Evolutionary conservation across 2,797 vertebrate species (phyloP).

Genomic region (Emys orbicularis): DNA sequence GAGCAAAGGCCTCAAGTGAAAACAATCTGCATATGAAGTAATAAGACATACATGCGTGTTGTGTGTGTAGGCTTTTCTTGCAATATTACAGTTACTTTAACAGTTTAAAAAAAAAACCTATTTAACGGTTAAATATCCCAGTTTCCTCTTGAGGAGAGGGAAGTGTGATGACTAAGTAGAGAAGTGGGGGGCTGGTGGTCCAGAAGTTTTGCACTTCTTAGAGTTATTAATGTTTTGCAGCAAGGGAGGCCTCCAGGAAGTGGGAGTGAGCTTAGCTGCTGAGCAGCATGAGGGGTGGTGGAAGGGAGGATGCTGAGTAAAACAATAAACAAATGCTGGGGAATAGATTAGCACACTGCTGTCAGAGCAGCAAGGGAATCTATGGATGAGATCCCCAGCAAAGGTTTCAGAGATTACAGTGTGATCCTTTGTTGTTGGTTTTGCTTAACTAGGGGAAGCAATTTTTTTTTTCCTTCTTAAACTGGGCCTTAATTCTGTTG

Average conservation of each 20-base stretch:
- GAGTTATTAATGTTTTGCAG: slow-evolving; percentile 71
- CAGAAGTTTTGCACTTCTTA: slow-evolving; percentile 37
- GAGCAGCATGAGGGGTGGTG: slow-evolving; percentile 84
- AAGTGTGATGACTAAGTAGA: not conserved
- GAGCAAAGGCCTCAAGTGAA: slow-evolving; percentile 26
- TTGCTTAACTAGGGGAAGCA: not conserved
- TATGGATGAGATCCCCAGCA: slow-evolving; percentile 31
- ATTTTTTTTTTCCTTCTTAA: slow-evolving; percentile 20
- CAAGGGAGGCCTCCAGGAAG: slow-evolving; percentile 90
- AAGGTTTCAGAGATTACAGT: slow-evolving; percentile 15
- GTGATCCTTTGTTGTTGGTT: slow-evolving; percentile 2
- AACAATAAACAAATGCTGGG: slow-evolving; percentile 96
- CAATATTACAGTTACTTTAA: not conserved
- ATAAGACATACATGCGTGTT: not conserved
- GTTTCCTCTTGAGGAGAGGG: not conserved
- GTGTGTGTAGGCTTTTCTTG: fast-evolving
- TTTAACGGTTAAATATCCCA: not conserved
- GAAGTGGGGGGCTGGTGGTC: not conserved
- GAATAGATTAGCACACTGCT: slow-evolving; percentile 69
- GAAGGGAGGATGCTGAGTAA: slow-evolving; percentile 94
- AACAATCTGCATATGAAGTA: slow-evolving; percentile 43
- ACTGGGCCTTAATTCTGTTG: slow-evolving; percentile 29
- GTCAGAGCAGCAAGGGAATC: slow-evolving; percentile 62
- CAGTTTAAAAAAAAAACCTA: not conserved
- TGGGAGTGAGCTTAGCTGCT: slow-evolving; percentile 89